A percentile compares a stretch with the other conserved stretches of the same genome.
These are phyloP conservation scores for Apostichopus japonicus DNA, from an alignment of 35 echinoderm and acorn worm genomes.

Conservation along the genomic window DNA sequence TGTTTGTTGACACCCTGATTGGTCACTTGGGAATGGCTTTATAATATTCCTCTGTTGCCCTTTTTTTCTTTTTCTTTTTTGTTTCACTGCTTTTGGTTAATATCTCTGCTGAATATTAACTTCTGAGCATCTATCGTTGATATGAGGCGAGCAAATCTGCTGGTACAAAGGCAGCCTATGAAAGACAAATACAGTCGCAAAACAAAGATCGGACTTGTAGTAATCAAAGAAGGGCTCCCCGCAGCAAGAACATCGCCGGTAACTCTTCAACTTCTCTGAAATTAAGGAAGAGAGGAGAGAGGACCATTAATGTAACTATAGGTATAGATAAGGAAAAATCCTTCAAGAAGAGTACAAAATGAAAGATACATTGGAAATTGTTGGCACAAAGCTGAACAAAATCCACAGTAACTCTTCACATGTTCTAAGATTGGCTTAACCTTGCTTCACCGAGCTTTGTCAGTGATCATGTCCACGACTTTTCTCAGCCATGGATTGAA, in stretches of 20 bases:
- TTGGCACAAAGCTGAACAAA: too few relatives aligned
- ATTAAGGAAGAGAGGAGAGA: neutral
- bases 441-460: too few relatives aligned
- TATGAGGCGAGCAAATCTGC: slow-evolving; percentile 92
- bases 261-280: slow-evolving; percentile 78
- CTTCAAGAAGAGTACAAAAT: too few relatives aligned
- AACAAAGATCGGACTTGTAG: slow-evolving; percentile 87
- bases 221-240: slow-evolving; percentile 90
- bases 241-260: slow-evolving; percentile 82
- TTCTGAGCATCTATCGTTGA: slow-evolving; percentile 59
- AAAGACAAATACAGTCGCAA: slow-evolving; percentile 94
- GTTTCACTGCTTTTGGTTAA: neutral
- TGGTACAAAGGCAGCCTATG: slow-evolving; percentile 97
- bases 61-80: neutral
- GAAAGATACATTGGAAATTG: too few relatives aligned
- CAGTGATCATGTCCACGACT: too few relatives aligned
- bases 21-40: neutral
- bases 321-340: too few relatives aligned
- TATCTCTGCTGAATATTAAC: slow-evolving; percentile 16
- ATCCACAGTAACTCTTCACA: too few relatives aligned
- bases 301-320: too few relatives aligned
- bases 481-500: too few relatives aligned
- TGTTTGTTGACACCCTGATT: neutral
- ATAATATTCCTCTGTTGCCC: too few relatives aligned
- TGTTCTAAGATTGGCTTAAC: too few relatives aligned